These are phyloP conservation scores for Dicrostonyx torquatus DNA, from an alignment of 2,797 vertebrate species.

Conservation along the genomic window DNA sequence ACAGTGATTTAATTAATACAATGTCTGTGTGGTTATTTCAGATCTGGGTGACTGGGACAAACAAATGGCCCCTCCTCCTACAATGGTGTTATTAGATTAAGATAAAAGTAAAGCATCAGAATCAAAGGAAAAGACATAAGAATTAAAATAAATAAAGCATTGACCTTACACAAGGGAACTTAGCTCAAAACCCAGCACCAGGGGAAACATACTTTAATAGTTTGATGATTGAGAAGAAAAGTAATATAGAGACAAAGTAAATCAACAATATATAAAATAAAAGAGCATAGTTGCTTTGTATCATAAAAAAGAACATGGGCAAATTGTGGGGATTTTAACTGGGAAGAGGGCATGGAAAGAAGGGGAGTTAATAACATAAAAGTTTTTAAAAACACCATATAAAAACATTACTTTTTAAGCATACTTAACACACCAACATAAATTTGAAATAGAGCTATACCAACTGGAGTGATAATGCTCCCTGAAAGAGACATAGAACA, in stretches of 20 bases:
- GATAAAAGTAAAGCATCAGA: background rate
- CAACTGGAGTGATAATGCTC: background rate
- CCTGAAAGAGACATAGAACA: background rate
- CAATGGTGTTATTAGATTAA: background rate
- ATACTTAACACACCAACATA: background rate
- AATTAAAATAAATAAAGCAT: background rate
- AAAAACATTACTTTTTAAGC: background rate
- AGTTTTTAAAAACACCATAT: background rate
- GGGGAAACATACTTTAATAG: background rate
- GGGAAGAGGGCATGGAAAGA: background rate
- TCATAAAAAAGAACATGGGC: background rate
- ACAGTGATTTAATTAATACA: too few species aligned
- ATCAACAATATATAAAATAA: background rate
- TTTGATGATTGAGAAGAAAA: background rate
- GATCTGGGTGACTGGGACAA: too few species aligned
- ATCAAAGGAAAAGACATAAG: slow-evolving; percentile 14
- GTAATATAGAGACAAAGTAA: background rate
- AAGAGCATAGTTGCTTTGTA: background rate
- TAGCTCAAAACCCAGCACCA: background rate
- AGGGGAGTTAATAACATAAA: background rate
- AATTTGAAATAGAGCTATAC: background rate
- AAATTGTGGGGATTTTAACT: background rate
- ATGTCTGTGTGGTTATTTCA: too few species aligned
- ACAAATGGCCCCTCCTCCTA: too few species aligned
- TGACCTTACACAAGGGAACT: background rate